These are phyloP conservation scores for Forficula auricularia DNA, from an alignment of 1,140 invertebrate species.

Conservation along the genomic window DNA sequence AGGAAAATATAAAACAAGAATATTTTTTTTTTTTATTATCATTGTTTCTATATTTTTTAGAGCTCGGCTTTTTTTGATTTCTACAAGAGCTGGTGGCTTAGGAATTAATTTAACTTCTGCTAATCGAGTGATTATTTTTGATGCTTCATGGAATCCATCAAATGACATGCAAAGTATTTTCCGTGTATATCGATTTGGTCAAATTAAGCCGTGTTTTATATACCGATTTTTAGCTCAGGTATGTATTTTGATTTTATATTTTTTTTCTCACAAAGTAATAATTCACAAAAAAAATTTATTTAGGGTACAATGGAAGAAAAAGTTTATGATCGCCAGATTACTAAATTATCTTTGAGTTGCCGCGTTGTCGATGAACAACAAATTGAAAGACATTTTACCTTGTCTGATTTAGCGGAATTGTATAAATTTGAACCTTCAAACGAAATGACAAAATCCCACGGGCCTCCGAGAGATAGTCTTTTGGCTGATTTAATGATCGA, in stretches of 20 bases:
- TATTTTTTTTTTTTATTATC: too few species aligned
- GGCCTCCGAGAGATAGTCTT: slow-evolving; percentile 67
- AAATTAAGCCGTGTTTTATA: slow-evolving; percentile 86
- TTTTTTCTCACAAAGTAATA: too few species aligned
- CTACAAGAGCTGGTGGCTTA: slow-evolving; percentile 84
- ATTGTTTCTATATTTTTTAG: slow-evolving; percentile 31
- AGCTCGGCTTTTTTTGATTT: slow-evolving; percentile 75
- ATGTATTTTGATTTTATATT: slow-evolving; percentile 17
- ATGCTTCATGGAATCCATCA: slow-evolving; percentile 95
- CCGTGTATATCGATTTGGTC: slow-evolving; percentile 82
- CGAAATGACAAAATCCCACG: too few species aligned
- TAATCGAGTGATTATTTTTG: slow-evolving; percentile 93
- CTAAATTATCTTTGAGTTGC: slow-evolving; percentile 81
- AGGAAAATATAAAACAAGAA: too few species aligned
- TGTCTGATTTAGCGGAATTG: slow-evolving; percentile 70
- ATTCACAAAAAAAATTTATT: slow-evolving; percentile 7
- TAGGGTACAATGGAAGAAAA: slow-evolving; percentile 95
- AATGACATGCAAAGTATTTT: slow-evolving; percentile 98
- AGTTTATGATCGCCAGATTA: slow-evolving; percentile 91
- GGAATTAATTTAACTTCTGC: slow-evolving; percentile 91
- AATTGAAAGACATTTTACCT: slow-evolving; percentile 86
- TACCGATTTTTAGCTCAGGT: slow-evolving; percentile 87
- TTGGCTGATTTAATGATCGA: slow-evolving; percentile 67
- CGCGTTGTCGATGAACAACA: slow-evolving; percentile 95
- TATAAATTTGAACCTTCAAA: slow-evolving; percentile 64